phyloP scores from a whole-genome alignment of 2,113 vertebrate genomes.

The human (Homo sapiens) region GRCh38 chr16:65214501-65215000 shows the following conservation, averaged over 20 bases:
- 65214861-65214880: too few relatives aligned
- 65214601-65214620: neutral
- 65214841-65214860: neutral
- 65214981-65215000: neutral
- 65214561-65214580: neutral
- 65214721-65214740: neutral
- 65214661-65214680: neutral
- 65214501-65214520: neutral
- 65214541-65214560: neutral
- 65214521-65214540: neutral
- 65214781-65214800: neutral
- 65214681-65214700: neutral
- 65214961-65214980: neutral
- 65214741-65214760: neutral
- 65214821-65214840: neutral
- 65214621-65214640: slow-evolving; percentile 12
- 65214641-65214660: neutral
- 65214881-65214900: too few relatives aligned
- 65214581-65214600: neutral
- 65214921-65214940: too few relatives aligned
- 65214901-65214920: too few relatives aligned
- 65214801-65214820: neutral
- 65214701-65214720: neutral
- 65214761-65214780: neutral
- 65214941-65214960: too few relatives aligned